Evolutionary conservation across 2,888 invertebrate species (phyloP).

Genomic region (Scaptomyza reducta): DNA sequence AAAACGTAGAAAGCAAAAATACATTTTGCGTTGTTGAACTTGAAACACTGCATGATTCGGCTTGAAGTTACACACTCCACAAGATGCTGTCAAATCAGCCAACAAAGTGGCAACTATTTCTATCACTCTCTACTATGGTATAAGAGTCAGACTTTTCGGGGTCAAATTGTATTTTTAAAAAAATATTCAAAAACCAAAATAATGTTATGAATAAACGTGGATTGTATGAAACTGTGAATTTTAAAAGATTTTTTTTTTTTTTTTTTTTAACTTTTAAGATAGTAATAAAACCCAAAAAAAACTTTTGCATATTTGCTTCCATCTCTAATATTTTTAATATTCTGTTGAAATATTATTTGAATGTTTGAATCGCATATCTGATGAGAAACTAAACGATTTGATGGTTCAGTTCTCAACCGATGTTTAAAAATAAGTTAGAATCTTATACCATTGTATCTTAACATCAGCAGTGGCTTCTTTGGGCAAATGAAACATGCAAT

Average conservation of each 20-base stretch:
- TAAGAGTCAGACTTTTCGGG: not conserved
- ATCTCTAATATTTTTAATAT: too few species aligned
- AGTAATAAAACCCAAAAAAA: too few species aligned
- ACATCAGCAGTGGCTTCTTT: slow-evolving; percentile 14
- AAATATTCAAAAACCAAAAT: not conserved
- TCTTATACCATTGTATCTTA: not conserved
- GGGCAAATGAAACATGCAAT: slow-evolving; percentile 78
- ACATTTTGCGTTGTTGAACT: slow-evolving; percentile 14
- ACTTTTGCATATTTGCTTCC: too few species aligned
- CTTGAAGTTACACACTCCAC: slow-evolving; percentile 8
- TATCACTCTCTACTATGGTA: not conserved
- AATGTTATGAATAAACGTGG: not conserved
- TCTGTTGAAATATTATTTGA: too few species aligned
- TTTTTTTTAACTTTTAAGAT: too few species aligned
- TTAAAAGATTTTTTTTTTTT: too few species aligned
- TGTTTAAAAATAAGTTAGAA: too few species aligned
- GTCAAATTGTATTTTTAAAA: not conserved
- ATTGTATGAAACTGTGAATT: not conserved
- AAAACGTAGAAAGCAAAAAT: not conserved
- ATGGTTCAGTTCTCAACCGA: too few species aligned
- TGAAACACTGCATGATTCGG: slow-evolving; percentile 29
- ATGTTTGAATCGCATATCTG: too few species aligned
- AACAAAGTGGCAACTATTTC: not conserved
- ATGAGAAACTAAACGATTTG: too few species aligned
- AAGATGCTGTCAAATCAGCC: slow-evolving; percentile 8